Base-by-base conservation (phyloP, 2,888 invertebrate genomes). In the Lochmaea crataegi region DNA sequence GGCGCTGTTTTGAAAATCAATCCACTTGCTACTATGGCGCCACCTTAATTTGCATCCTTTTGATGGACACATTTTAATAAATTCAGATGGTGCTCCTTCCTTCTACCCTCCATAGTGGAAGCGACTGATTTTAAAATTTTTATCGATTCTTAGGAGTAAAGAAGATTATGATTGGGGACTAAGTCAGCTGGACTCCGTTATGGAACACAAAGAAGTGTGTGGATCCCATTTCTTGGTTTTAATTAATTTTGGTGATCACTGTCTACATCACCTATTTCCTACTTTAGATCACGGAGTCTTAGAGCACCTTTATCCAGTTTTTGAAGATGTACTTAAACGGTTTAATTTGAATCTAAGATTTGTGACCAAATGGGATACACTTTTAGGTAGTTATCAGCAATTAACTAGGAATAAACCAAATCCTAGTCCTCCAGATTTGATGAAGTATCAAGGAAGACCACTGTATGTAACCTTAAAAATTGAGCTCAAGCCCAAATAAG, bases 191-290 rank as follows among this genome's bases (percentile, higher is more conserved):
- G 94, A 95, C 82, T 90, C 94, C 0, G 89, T 94, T 0, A 90
- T 93, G 66, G 95, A 94, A 82, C 89, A 94, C 73, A 87, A 89
- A n/a, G 92, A 94, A 76, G 88, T 92, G 68, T 90, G 91, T 32
- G 90, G 91, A 18, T 91, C 91, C 56, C 90, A 91, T 76, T 92
- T 94, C 82, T 86, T 93, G 76, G 90, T 91, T 0, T 84, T 95
- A 65, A 92, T 93, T 0, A 89, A 92, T 75, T 96, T 94, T 80
- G 96, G 96, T 0, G 92, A 94, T 75, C 96, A 96, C 83, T 89
- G 89, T 0, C 87, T 96, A 1, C 96, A 96, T 84, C 96, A 96
- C 85, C 87, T 96, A 45, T 93, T 96, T 80, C 96, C 96, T 0
- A 93, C 94, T 0, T 81, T 96, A 56, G 96, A 96, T 84, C 95